Evolutionary conservation across 2,113 vertebrate species (phyloP), one percentile per base, ranked within the genome.

Genomic region (Mirounga angustirostris): DNA sequence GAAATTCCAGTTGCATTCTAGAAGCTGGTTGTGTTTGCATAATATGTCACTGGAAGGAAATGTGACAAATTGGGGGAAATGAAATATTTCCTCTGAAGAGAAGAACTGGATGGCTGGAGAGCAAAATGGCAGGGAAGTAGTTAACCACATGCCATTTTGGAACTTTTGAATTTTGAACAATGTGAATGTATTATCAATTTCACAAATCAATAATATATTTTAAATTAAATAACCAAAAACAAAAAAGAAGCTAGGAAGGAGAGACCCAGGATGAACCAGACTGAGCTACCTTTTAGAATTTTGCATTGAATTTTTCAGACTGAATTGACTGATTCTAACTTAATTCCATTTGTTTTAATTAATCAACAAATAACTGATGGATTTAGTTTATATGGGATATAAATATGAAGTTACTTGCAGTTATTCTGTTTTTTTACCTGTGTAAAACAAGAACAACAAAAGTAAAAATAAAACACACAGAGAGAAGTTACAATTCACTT

Each of bases 141-240:
- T 95, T 74, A 33, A 79, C 83, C 40, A 56, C 11, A n/a, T 46
- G 81, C 16, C 22, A 52, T 78, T 93, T 67, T 84, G 28, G 28
- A 97, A 96, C 50, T 88, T 90, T 24, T 58, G 16, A 73, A 87
- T 92, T 95, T 95, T 91, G n/a, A 91, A 9, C 36, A 54, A 80
- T 89, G 36, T 46, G 59, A 95, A 67, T 89, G 50, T 52, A 50
- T 82, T 36, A 90, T 43, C 59, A 93, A 73, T 74, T 91, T 91
- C n/a, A 96, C 26, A 97, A 94, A 79, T 91, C 67, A 90, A 69
- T 71, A 61, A 61, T n/a, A 50, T 6, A 89, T 73, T 30, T 97
- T 67, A 94, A 76, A 82, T 63, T 76, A 67, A 92, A 61, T 95
- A 89, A 40, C 5, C 7, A 71, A 81, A 89, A 96, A 58, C 15